phyloP scores from a whole-genome alignment of 1,140 invertebrate species.

The Rhagoletis pomonella region DNA sequence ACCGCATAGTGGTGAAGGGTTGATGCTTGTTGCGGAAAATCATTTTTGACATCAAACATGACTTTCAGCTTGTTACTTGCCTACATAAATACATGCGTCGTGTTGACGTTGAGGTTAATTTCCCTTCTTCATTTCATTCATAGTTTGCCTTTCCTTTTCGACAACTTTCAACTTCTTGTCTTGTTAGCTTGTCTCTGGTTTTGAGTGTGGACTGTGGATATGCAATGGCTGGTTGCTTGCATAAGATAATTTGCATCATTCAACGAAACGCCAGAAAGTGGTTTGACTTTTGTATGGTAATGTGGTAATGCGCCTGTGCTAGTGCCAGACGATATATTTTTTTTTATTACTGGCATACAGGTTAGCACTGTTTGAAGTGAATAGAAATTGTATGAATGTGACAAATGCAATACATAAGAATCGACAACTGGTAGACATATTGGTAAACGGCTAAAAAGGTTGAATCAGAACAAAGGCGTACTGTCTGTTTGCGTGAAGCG shows the following conservation, averaged over 20 bases:
- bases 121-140: conserved; percentile 19
- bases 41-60: conserved; percentile 38
- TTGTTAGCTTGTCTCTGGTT: conserved; percentile 16
- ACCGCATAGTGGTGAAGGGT: conserved; percentile 1
- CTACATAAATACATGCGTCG: not conserved
- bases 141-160: not conserved
- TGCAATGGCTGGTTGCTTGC: not conserved
- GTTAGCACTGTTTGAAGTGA: not conserved
- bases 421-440: too few species aligned
- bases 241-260: not conserved
- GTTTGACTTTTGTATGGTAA: not conserved
- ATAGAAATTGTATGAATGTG: not conserved
- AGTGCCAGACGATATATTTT: not conserved
- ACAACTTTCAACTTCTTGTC: not conserved
- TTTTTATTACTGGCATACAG: too few species aligned
- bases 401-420: not conserved
- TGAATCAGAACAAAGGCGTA: too few species aligned
- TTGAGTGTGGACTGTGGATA: not conserved
- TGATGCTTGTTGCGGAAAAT: conserved; percentile 7
- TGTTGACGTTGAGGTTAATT: conserved; percentile 29
- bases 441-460: too few species aligned
- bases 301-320: not conserved
- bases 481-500: too few species aligned
- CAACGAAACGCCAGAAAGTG: conserved; percentile 11
- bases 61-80: conserved; percentile 19